These are phyloP conservation scores for Hemichromis elongatus DNA, from an alignment of 2,113 vertebrate genomes.

Conservation along the genomic window DNA sequence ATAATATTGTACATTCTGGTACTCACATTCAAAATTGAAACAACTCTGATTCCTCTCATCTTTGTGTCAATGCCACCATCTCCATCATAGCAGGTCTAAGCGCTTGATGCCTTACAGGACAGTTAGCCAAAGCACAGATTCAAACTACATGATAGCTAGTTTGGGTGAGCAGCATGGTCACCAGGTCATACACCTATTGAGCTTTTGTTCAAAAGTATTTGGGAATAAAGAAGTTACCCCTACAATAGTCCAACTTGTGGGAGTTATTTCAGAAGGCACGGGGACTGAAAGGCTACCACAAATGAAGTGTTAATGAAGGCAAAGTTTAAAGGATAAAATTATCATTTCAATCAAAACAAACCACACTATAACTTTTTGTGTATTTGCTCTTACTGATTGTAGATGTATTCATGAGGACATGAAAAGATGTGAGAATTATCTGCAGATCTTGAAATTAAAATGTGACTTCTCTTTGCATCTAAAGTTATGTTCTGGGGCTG, in stretches of 20 bases:
- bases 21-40: too few species aligned
- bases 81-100: too few species aligned
- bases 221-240: not conserved
- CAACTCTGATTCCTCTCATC: too few species aligned
- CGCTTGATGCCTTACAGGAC: not conserved
- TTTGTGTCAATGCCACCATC: too few species aligned
- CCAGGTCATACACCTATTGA: not conserved
- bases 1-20: too few species aligned
- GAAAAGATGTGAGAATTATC: not conserved
- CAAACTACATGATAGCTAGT: not conserved
- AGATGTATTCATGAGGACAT: not conserved
- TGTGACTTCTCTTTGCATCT: not conserved
- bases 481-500: not conserved
- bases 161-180: not conserved
- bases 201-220: not conserved
- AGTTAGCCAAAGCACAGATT: not conserved
- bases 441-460: not conserved
- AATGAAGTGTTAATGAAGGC: not conserved
- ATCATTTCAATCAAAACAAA: not conserved
- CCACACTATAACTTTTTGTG: not conserved
- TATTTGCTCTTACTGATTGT: not conserved
- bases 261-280: not conserved
- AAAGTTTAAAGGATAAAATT: not conserved
- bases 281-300: not conserved
- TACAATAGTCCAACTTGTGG: not conserved